Conservation (phyloP, 2,888 invertebrate genomes). For the Phasia obesa region DNA sequence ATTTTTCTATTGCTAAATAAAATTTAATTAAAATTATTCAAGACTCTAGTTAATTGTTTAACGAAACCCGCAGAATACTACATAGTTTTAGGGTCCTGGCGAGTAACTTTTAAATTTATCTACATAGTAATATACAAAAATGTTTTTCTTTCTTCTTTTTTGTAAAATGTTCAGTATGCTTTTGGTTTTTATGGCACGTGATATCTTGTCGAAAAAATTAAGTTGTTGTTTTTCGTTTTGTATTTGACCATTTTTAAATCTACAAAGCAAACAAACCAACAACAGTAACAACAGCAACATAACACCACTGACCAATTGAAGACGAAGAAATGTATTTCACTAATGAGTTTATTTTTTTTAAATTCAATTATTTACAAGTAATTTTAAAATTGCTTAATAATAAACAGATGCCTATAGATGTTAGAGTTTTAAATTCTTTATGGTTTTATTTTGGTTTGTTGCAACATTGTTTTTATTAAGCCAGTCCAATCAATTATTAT, state of each 20-base stretch:
- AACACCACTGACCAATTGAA: slow-evolving; percentile 55
- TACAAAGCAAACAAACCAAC: slow-evolving; percentile 32
- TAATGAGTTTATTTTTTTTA: slow-evolving; percentile 60
- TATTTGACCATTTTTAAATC: slow-evolving; percentile 54
- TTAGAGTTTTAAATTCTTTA: slow-evolving; percentile 43
- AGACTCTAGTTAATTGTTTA: too few species aligned
- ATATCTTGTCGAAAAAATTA: slow-evolving; percentile 65
- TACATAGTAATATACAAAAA: not conserved
- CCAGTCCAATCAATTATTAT: slow-evolving; percentile 29
- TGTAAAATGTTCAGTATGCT: slow-evolving; percentile 66
- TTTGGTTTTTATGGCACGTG: slow-evolving; percentile 68
- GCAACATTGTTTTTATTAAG: slow-evolving; percentile 28
- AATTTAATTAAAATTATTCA: too few species aligned
- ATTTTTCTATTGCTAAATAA: too few species aligned
- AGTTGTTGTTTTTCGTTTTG: slow-evolving; percentile 52
- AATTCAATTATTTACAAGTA: slow-evolving; percentile 51
- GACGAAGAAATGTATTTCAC: slow-evolving; percentile 63
- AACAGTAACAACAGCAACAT: slow-evolving; percentile 12
- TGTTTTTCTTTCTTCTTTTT: slow-evolving; percentile 35
- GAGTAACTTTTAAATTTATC: slow-evolving; percentile 18
- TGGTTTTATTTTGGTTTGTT: slow-evolving; percentile 28
- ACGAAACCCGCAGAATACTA: too few species aligned
- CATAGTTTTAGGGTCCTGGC: not conserved
- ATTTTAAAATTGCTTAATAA: slow-evolving; percentile 55
- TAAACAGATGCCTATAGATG: slow-evolving; percentile 43